Evolutionary conservation across 2,888 invertebrate species (phyloP).

Genomic region (Synanthedon vespiformis): DNA sequence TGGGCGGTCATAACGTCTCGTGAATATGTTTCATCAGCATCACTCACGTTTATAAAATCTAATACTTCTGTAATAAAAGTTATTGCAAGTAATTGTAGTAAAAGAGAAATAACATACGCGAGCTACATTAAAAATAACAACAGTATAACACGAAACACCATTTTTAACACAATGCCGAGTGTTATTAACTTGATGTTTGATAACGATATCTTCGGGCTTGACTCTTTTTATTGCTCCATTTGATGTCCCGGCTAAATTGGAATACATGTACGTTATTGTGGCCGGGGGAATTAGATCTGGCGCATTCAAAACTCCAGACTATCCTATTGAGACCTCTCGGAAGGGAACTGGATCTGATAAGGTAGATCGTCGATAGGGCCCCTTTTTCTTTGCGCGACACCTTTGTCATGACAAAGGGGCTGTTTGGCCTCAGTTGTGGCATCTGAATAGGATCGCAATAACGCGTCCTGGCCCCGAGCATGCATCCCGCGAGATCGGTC

Average conservation of each 20-base stretch:
- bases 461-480: slow-evolving; percentile 59
- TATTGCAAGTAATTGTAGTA: background rate
- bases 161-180: slow-evolving; percentile 20
- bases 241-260: slow-evolving; percentile 50
- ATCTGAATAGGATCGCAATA: slow-evolving; percentile 68
- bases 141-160: slow-evolving; percentile 17
- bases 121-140: slow-evolving; percentile 17
- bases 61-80: background rate
- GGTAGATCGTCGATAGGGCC: slow-evolving; percentile 65
- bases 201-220: slow-evolving; percentile 29
- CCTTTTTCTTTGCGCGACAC: slow-evolving; percentile 69
- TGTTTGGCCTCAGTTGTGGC: slow-evolving; percentile 66
- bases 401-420: slow-evolving; percentile 68
- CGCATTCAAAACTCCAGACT: slow-evolving; percentile 56
- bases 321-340: slow-evolving; percentile 67
- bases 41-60: background rate
- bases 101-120: background rate
- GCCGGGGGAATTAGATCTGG: slow-evolving; percentile 62
- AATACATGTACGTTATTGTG: slow-evolving; percentile 55
- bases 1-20: background rate
- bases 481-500: slow-evolving; percentile 65
- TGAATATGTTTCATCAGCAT: background rate
- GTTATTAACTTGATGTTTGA: slow-evolving; percentile 35
- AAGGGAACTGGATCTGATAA: slow-evolving; percentile 69
- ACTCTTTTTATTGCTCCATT: slow-evolving; percentile 37